phyloP scores from a whole-genome alignment of 23 tunicate genomes.

The Phallusia fumigata region DNA sequence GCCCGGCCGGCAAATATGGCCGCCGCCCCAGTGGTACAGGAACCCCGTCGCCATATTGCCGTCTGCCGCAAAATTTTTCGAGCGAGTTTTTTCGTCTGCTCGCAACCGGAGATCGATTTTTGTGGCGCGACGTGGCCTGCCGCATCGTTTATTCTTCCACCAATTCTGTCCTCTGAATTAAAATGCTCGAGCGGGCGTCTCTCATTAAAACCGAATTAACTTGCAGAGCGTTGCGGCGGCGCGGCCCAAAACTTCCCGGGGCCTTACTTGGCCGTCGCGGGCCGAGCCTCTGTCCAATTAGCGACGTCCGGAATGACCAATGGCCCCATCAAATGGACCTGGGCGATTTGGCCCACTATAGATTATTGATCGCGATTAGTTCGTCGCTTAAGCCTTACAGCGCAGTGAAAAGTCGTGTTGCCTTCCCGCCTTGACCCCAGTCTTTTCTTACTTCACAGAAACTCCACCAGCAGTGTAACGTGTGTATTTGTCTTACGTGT shows the following conservation, averaged over 20 bases:
- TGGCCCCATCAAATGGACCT: not conserved
- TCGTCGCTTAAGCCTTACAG: not conserved
- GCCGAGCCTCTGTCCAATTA: not conserved
- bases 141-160: not conserved
- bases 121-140: slow-evolving; percentile 1
- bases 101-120: slow-evolving; percentile 1
- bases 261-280: not conserved
- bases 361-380: not conserved
- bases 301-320: not conserved
- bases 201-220: not conserved
- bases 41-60: slow-evolving; percentile 16
- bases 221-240: not conserved
- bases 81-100: not conserved
- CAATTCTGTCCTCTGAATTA: not conserved
- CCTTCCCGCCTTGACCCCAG: not conserved
- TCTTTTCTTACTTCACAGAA: not conserved
- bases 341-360: not conserved
- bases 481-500: no score
- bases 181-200: slow-evolving; percentile 2
- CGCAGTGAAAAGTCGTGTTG: not conserved
- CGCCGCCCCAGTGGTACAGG: not conserved
- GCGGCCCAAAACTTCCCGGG: not conserved
- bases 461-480: not conserved
- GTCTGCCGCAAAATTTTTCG: not conserved
- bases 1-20: not conserved